Evolutionary conservation across 2,888 invertebrate genomes (phyloP).

Genomic region (Mesorhabditis sp.): DNA sequence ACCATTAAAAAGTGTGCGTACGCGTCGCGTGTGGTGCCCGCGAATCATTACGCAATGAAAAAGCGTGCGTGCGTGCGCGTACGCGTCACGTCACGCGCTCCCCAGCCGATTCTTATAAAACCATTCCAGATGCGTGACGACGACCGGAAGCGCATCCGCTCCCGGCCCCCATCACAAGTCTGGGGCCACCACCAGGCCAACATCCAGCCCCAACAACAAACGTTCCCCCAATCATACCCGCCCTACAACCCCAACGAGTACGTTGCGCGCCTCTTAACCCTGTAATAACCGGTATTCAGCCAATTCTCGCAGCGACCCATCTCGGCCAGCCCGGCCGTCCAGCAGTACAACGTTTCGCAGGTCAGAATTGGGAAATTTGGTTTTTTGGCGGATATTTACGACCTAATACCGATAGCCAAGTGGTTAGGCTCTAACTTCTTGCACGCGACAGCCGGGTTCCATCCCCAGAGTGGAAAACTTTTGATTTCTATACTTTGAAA

Average conservation of each 20-base stretch:
- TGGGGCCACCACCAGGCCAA: conserved; percentile 20
- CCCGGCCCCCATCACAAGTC: conserved; percentile 26
- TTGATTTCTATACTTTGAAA: neutral
- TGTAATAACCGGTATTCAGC: neutral
- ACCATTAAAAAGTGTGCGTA: too few species aligned
- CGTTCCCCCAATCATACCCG: conserved; percentile 17
- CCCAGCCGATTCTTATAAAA: neutral
- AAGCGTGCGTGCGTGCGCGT: neutral
- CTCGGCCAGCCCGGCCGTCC: conserved; percentile 7
- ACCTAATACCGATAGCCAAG: too few species aligned
- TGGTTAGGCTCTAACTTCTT: too few species aligned
- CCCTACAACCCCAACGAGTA: neutral
- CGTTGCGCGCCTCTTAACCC: conserved; percentile 11
- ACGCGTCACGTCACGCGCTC: too few species aligned
- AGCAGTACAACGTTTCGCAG: conserved; percentile 6
- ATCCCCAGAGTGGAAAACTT: neutral
- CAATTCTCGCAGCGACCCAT: neutral
- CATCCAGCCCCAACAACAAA: conserved; percentile 19
- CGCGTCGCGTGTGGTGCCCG: neutral
- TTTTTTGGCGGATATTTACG: too few species aligned
- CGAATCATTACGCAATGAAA: neutral
- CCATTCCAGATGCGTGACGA: conserved; percentile 33
- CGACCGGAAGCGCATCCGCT: conserved; percentile 25
- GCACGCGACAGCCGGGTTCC: too few species aligned
- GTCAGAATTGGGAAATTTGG: neutral